Evolutionary conservation across 1,140 invertebrate genomes (phyloP), one percentile per base, ranked within the genome.

Genomic region (Acromyrmex charruanus): DNA sequence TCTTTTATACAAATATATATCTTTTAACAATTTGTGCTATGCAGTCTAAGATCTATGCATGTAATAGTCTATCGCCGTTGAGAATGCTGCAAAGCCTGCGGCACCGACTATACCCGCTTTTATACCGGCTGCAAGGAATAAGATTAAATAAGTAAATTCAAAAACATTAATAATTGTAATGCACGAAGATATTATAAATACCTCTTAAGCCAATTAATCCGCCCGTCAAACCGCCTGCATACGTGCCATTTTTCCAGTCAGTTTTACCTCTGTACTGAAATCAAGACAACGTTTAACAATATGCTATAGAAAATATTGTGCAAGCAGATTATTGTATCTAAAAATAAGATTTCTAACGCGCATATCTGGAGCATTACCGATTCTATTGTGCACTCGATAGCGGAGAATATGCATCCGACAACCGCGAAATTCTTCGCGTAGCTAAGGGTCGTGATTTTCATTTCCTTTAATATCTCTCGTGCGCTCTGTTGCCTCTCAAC

Each of bases 381-480:
- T 97, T 99, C 99, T 93, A 99, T 98, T 25, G 97, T 96, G 94
- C 99, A 99, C 96, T 99, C 99, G 12, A 99, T 97, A 9, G 97
- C 98, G 49, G 99, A 97, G 96, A 99, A 99, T 69, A 99, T 96
- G 28, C 97, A 97, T 79, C 99, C 99, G 89, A 99, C 96, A 66
- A 99, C 96, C 25, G 99, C 99, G 97, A 99, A 99, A 95, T 99
- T 99, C 96, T 99, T 99, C 0, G 98, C 99, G 96, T 99, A 99
- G 75, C 98, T 97, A 59, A 99, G 93, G 72, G 98, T 99, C 7
- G 99, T 97, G 0, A 95, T 96, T 95, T 98, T 98, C 98, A 99
- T 99, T 95, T 99, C 99, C 63, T 96, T 95, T 84, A 99, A 96
- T 65, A 99, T 97, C 95, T 98, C 97, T 89, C 97, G 94, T 0